Percentiles rank a stretch among this genome's conserved stretches.
Evolutionary conservation across 2,113 vertebrate genomes (phyloP).

Genomic region (Centropus bengalensis): DNA sequence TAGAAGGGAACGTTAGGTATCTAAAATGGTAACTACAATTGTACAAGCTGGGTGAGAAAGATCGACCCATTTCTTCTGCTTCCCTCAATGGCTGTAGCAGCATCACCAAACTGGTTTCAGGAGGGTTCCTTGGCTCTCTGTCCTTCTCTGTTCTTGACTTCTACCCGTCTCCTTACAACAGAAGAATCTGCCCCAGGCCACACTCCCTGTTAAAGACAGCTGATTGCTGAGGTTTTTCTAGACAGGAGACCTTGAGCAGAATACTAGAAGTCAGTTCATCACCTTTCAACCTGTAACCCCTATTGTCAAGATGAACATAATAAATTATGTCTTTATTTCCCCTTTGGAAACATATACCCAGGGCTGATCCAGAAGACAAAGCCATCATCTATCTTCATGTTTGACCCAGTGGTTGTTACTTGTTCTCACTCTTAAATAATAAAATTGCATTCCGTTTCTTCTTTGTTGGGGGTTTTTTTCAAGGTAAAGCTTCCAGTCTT

Average conservation of each 20-base stretch:
- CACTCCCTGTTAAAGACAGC: neutral
- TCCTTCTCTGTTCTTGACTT: neutral
- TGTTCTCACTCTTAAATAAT: neutral
- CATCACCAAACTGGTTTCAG: neutral
- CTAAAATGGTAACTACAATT: neutral
- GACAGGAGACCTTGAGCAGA: neutral
- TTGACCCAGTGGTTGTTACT: neutral
- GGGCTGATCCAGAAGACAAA: neutral
- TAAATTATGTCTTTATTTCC: neutral
- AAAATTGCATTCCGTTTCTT: neutral
- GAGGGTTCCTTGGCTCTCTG: neutral
- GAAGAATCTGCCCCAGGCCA: neutral
- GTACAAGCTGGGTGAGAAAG: neutral
- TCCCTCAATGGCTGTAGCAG: neutral
- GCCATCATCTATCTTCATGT: neutral
- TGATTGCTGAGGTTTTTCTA: neutral
- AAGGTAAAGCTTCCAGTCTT: neutral
- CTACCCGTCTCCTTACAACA: neutral
- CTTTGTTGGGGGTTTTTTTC: neutral
- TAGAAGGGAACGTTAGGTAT: neutral
- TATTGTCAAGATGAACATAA: neutral
- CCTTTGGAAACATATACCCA: neutral
- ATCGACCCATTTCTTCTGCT: neutral
- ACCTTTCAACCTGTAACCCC: neutral
- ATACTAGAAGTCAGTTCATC: neutral